Conservation (phyloP, 2,888 invertebrate species). For the Pandemis heparana region DNA sequence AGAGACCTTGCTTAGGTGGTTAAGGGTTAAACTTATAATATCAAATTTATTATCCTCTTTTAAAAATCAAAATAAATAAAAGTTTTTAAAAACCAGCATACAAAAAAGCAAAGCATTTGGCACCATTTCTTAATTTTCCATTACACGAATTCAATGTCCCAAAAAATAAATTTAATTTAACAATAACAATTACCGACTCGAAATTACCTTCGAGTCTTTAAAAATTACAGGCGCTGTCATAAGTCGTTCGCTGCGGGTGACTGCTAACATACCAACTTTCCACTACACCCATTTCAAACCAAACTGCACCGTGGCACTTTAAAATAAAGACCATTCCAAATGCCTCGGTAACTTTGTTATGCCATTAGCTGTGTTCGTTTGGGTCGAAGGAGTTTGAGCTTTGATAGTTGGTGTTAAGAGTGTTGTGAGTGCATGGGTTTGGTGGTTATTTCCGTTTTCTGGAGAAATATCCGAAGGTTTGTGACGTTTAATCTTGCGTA, state of each 20-base stretch:
- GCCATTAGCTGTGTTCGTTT: not conserved
- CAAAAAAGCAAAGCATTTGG: not conserved
- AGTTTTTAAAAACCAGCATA: not conserved
- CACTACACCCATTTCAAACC: not conserved
- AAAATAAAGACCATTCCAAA: not conserved
- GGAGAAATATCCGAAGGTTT: constrained; percentile 71
- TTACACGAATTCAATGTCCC: constrained; percentile 19
- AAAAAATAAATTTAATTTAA: constrained; percentile 40
- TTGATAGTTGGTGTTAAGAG: constrained; percentile 56
- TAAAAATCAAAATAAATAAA: too few relatives aligned
- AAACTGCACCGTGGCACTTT: not conserved
- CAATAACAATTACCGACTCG: constrained; percentile 42
- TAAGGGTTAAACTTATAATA: too few relatives aligned
- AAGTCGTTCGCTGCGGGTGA: constrained; percentile 42
- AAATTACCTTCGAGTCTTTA: constrained; percentile 41
- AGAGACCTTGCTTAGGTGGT: too few relatives aligned
- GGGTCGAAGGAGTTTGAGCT: constrained; percentile 3
- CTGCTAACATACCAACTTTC: constrained; percentile 21
- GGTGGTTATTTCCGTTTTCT: constrained; percentile 34
- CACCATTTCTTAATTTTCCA: not conserved
- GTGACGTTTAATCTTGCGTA: constrained; percentile 86
- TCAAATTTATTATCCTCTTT: too few relatives aligned
- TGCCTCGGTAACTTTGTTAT: constrained; percentile 10
- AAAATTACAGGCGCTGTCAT: constrained; percentile 43
- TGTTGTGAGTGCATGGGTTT: constrained; percentile 44